These are phyloP conservation scores for Dicentrarchus labrax DNA, from an alignment of 2,113 vertebrate genomes.

Conservation along the genomic window DNA sequence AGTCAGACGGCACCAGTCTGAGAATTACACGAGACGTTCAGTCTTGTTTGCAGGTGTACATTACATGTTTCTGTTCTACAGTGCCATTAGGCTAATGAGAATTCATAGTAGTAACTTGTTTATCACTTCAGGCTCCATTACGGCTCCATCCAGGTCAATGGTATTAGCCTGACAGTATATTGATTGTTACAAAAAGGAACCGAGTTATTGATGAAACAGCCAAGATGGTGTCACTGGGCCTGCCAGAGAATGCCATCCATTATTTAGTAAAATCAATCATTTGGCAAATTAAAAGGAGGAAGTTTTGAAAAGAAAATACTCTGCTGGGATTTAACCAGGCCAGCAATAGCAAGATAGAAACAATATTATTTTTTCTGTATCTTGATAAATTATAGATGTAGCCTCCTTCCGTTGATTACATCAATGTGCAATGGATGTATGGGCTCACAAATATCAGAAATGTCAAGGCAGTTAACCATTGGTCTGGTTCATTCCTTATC, in stretches of 20 bases:
- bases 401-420: background rate
- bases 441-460: background rate
- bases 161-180: constrained; percentile 42
- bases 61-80: constrained; percentile 11
- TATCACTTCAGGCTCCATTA: constrained; percentile 43
- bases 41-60: constrained; percentile 17
- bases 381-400: background rate
- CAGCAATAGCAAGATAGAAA: background rate
- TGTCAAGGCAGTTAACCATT: background rate
- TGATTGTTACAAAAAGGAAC: constrained; percentile 53
- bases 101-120: constrained; percentile 51
- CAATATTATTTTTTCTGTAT: background rate
- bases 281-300: constrained; percentile 32
- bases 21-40: background rate
- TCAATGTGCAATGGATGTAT: background rate
- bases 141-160: constrained; percentile 23
- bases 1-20: background rate
- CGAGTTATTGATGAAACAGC: constrained; percentile 44
- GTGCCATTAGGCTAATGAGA: constrained; percentile 63
- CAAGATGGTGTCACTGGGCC: background rate
- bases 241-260: constrained; percentile 17
- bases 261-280: constrained; percentile 52
- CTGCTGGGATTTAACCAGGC: background rate
- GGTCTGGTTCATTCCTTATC: background rate
- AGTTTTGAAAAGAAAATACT: constrained; percentile 25